Percentiles rank a stretch among this genome's conserved stretches.
These are phyloP conservation scores for Trachythela sp. DNA, from an alignment of 64 coral and sea anemone genomes.

Conservation along the genomic window DNA sequence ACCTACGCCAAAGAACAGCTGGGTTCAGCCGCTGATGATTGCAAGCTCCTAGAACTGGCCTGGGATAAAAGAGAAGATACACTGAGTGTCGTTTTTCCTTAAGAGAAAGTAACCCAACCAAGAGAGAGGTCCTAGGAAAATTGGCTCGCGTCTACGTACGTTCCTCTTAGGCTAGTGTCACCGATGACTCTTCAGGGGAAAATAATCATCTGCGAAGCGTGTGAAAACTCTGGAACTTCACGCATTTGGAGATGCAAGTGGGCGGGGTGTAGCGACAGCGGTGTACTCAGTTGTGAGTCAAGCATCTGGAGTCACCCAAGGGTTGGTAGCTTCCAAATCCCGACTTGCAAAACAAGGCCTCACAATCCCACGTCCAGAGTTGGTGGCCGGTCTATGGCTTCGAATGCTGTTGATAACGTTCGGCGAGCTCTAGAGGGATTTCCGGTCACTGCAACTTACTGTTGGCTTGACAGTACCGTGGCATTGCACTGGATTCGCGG, in stretches of 20 bases:
- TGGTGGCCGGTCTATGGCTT: not conserved
- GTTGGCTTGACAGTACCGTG: not conserved
- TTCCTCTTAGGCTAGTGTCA: not conserved
- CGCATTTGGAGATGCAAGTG: not conserved
- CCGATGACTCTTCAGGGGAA: not conserved
- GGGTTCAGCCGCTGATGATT: not conserved
- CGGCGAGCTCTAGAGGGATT: not conserved
- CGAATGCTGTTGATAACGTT: not conserved
- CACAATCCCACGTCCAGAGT: not conserved
- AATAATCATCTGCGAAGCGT: not conserved
- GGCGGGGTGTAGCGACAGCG: not conserved
- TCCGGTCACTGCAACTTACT: too few relatives aligned
- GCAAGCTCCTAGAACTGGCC: not conserved
- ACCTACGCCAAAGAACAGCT: not conserved
- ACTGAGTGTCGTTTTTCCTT: not conserved
- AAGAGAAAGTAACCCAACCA: not conserved
- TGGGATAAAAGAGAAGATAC: not conserved
- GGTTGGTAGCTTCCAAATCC: not conserved
- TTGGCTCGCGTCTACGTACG: not conserved
- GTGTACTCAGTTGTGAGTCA: not conserved
- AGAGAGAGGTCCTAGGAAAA: not conserved
- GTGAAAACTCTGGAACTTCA: not conserved
- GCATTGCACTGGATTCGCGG: not conserved
- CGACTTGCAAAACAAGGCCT: not conserved
- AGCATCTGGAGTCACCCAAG: not conserved